These are phyloP conservation scores for Prenolepis imparis DNA, from an alignment of 2,888 invertebrate species.

Conservation along the genomic window DNA sequence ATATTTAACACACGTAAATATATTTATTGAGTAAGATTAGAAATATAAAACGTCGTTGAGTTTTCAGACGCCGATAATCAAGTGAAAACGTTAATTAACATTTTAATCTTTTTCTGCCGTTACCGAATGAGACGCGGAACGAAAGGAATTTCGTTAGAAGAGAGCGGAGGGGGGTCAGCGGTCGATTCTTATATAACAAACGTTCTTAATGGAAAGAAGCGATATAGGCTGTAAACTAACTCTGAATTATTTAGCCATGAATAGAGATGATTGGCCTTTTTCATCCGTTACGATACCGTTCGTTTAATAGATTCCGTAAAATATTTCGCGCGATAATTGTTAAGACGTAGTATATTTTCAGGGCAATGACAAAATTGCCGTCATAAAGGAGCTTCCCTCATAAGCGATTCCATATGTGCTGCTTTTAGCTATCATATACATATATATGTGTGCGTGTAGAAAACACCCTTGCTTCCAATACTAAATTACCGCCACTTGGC, in stretches of 20 bases:
- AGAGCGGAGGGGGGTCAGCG: neutral
- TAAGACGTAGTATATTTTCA: slow-evolving; percentile 59
- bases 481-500: slow-evolving; percentile 70
- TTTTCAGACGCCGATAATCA: neutral
- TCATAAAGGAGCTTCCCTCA: slow-evolving; percentile 64
- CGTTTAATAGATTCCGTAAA: slow-evolving; percentile 61
- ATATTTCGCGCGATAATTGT: slow-evolving; percentile 64
- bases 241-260: slow-evolving; percentile 58
- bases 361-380: slow-evolving; percentile 63
- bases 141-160: slow-evolving; percentile 27
- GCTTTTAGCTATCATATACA: slow-evolving; percentile 22
- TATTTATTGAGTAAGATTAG: neutral
- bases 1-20: neutral
- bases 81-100: neutral
- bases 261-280: neutral
- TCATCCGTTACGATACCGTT: slow-evolving; percentile 7
- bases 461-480: slow-evolving; percentile 65
- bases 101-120: slow-evolving; percentile 7
- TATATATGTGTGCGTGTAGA: neutral
- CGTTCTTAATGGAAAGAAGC: neutral
- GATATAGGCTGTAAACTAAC: slow-evolving; percentile 53
- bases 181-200: slow-evolving; percentile 2
- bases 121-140: neutral
- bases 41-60: slow-evolving; percentile 13
- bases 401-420: slow-evolving; percentile 68